Conservation (phyloP, 2,797 vertebrate genomes). For the Molossus molossus region DNA sequence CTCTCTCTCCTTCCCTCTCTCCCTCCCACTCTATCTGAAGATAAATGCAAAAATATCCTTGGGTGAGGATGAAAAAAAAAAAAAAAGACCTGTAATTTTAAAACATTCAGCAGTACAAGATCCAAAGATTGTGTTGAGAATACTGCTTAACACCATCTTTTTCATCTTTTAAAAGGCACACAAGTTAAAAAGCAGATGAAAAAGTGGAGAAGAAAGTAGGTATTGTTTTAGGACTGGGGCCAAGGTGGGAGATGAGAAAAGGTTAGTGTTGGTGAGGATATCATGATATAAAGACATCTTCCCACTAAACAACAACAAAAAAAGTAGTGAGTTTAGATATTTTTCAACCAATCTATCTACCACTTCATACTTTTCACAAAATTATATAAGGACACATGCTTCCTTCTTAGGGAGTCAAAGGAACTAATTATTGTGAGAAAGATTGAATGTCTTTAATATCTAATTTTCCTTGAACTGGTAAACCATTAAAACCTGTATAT, state of each 20-base stretch:
- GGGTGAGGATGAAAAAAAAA: neutral
- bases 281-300: neutral
- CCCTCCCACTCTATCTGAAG: no score
- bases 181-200: neutral
- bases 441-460: neutral
- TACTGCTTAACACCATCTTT: neutral
- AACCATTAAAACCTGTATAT: constrained; percentile 27
- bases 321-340: neutral
- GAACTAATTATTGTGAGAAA: constrained; percentile 1
- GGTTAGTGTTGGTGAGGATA: neutral
- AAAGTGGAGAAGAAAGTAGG: constrained; percentile 3
- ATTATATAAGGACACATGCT: constrained; percentile 19
- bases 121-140: neutral
- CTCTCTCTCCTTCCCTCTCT: no score
- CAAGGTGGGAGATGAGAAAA: neutral
- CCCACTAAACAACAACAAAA: neutral
- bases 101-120: neutral
- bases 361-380: neutral
- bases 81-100: constrained; percentile 28
- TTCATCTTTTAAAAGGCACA: neutral
- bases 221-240: neutral
- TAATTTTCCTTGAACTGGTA: constrained; percentile 26
- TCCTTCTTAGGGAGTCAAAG: constrained; percentile 21
- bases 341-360: constrained; percentile 3
- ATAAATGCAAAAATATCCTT: no score